Conservation (phyloP, 1,140 invertebrate species). For the Drosophila teissieri region DNA sequence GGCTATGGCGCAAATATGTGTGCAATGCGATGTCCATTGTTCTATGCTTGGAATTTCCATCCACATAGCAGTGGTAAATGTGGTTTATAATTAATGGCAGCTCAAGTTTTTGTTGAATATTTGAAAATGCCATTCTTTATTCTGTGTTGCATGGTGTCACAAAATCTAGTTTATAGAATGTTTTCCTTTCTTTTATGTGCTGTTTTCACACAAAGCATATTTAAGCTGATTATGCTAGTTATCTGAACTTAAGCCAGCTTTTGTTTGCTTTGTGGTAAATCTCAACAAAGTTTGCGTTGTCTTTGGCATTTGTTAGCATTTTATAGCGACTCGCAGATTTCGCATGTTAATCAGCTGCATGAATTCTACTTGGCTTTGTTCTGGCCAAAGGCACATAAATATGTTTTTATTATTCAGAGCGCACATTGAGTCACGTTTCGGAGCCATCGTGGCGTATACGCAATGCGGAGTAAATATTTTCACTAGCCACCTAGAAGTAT, state of each 20-base stretch:
- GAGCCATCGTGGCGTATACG: conserved; percentile 45
- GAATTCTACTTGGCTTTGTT: conserved; percentile 37
- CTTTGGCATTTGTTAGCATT: conserved; percentile 29
- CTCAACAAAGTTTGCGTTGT: conserved; percentile 42
- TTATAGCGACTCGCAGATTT: conserved; percentile 22
- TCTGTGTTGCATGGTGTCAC: background rate
- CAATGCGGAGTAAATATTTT: conserved; percentile 37
- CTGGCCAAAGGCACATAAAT: conserved; percentile 20
- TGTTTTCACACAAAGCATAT: background rate
- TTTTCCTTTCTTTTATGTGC: too few species aligned
- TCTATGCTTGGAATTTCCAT: conserved; percentile 3
- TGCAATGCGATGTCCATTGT: conserved; percentile 16
- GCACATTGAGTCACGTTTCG: conserved; percentile 35
- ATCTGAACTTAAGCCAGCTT: background rate
- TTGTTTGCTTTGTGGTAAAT: conserved; percentile 19
- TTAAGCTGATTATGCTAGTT: background rate
- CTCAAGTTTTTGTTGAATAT: background rate
- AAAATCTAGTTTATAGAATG: background rate
- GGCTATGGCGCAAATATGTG: conserved; percentile 5
- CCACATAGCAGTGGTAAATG: background rate
- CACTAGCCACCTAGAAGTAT: conserved; percentile 8
- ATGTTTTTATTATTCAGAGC: conserved; percentile 24
- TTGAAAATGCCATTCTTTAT: background rate
- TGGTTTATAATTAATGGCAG: background rate
- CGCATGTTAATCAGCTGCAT: conserved; percentile 47